Evolutionary conservation across 2,113 vertebrate species (phyloP).

Genomic region (Myrmecobius fasciatus): DNA sequence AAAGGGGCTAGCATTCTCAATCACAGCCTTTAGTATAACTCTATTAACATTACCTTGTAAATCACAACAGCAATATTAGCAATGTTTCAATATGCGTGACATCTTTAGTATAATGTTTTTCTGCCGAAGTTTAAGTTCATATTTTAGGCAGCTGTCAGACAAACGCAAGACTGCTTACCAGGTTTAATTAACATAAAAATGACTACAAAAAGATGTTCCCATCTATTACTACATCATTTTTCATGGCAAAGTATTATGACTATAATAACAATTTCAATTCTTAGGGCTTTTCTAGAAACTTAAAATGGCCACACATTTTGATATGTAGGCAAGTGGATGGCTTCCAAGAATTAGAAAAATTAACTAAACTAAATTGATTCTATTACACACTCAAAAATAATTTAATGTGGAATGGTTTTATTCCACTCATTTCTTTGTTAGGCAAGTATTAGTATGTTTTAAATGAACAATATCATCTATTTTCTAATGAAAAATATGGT

Average conservation of each 20-base stretch:
- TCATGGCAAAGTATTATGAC: neutral
- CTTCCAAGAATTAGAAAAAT: slow-evolving; percentile 19
- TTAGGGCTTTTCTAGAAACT: slow-evolving; percentile 15
- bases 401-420: neutral
- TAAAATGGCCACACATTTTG: neutral
- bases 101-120: slow-evolving; percentile 80
- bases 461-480: neutral
- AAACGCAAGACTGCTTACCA: slow-evolving; percentile 70
- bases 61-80: slow-evolving; percentile 74
- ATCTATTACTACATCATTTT: slow-evolving; percentile 31
- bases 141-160: slow-evolving; percentile 73
- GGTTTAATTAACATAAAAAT: slow-evolving; percentile 75
- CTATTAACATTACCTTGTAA: slow-evolving; percentile 71
- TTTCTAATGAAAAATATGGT: neutral
- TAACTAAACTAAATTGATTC: neutral
- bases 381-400: neutral
- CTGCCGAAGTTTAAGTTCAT: slow-evolving; percentile 74
- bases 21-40: slow-evolving; percentile 63
- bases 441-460: slow-evolving; percentile 1
- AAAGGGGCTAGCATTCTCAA: slow-evolving; percentile 62
- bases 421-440: slow-evolving; percentile 23
- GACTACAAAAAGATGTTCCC: slow-evolving; percentile 49
- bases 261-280: neutral
- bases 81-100: slow-evolving; percentile 73
- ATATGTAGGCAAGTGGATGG: neutral